Evolutionary conservation across 1,140 invertebrate species (phyloP), one percentile per base, ranked within the genome.

Genomic region (Eupristina koningsbergeri): DNA sequence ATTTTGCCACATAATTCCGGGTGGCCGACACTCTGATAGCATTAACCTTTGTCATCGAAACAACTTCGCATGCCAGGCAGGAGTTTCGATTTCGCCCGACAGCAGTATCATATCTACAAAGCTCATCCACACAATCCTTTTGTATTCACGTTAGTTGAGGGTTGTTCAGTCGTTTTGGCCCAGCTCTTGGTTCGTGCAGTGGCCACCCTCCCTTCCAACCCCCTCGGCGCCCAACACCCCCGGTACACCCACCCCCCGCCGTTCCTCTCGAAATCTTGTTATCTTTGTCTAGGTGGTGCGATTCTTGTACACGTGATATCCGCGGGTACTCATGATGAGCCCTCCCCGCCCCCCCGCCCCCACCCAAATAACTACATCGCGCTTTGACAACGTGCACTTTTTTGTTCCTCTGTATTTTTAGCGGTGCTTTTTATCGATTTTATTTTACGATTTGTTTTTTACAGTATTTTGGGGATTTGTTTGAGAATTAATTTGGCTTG

Each of bases 11-110:
- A 78, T 84, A 67, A 84, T 83, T 78, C 82, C 58, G 45, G 45
- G 61, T 79, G 50, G 50, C 80, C 78, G 73, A 22, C 29, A 15
- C 58, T 83, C 45, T 67, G 53, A 80, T 75, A 78, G 71, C 81
- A 74, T 81, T 80, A 85, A 77, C 85, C 87, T 87, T 88, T 88
- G 78, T 80, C 78, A 85, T 84, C 64, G 80, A 87, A 87, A 89
- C 84, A 81, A 61, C 85, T 86, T 87, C 71, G 41, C 50, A 78
- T 64, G 61, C 76, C 75, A 77, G 75, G 80, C 61, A 76, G 74
- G 86, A 80, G 82, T 86, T 86, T 86, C 74, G 67, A 85, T 85
- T 85, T 86, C 85, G 76, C 78, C 81, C 81, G 53, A 86, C 83
- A 86, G 80, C 69, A 82, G 85, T 81, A 86, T 85, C 85, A 78